These are phyloP conservation scores for Chloroclysta siterata DNA, from an alignment of 2,888 invertebrate genomes.

Conservation along the genomic window DNA sequence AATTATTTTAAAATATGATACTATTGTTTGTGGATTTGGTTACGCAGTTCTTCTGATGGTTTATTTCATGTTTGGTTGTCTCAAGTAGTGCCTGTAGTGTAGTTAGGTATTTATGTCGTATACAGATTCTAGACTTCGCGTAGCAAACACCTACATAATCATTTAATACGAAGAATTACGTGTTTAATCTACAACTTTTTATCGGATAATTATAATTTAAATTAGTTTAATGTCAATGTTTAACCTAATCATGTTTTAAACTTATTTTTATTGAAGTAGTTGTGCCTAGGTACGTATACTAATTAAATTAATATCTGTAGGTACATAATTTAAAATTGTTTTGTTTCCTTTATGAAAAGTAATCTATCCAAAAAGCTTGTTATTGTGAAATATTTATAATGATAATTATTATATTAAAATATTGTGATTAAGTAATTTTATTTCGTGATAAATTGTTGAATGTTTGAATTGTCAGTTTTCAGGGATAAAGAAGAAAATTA, in stretches of 20 bases:
- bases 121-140: constrained; percentile 9
- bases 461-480: constrained; percentile 20
- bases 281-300: background rate
- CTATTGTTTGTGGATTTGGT: background rate
- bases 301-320: no score
- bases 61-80: constrained; percentile 7
- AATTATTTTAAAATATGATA: background rate
- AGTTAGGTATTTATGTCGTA: constrained; percentile 20
- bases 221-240: no score
- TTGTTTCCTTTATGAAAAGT: constrained; percentile 7
- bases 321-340: background rate
- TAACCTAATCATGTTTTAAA: constrained; percentile 6
- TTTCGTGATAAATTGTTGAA: constrained; percentile 9
- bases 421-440: constrained; percentile 8
- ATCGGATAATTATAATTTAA: no score
- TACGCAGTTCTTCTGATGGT: background rate
- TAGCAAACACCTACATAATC: constrained; percentile 17
- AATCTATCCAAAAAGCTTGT: constrained; percentile 7
- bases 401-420: constrained; percentile 5
- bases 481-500: constrained; percentile 18
- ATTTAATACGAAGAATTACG: constrained; percentile 5
- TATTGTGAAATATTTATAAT: constrained; percentile 2
- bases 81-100: constrained; percentile 34
- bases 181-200: background rate
- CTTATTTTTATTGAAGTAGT: background rate